Evolutionary conservation across 2,888 invertebrate species (phyloP).

Genomic region (Raillietiella orientalis): DNA sequence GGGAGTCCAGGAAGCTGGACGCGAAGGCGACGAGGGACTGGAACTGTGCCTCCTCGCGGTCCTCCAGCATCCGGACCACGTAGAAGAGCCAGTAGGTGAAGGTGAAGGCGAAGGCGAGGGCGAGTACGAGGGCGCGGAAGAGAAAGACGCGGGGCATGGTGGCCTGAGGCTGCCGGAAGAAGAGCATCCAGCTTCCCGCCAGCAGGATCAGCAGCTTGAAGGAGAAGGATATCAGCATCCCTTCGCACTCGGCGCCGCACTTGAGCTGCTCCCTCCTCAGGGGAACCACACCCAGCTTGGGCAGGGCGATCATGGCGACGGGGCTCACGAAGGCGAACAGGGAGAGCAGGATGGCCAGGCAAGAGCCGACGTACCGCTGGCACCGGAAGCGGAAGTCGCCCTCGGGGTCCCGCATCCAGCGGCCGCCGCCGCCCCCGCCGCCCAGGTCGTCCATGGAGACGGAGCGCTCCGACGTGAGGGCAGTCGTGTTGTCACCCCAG

Average conservation of each 20-base stretch:
- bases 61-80: conserved; percentile 35
- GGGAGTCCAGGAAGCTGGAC: conserved; percentile 63
- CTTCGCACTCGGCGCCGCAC: conserved; percentile 78
- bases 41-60: conserved; percentile 23
- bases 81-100: conserved; percentile 97
- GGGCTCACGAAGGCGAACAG: conserved; percentile 65
- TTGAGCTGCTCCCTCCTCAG: conserved; percentile 17
- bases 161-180: conserved; percentile 46
- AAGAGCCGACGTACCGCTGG: conserved; percentile 48
- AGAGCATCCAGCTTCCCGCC: conserved; percentile 73
- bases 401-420: conserved; percentile 6
- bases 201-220: conserved; percentile 65
- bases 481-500: conserved; percentile 96
- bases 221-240: conserved; percentile 56
- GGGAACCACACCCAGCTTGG: conserved; percentile 27
- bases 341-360: conserved; percentile 40
- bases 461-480: conserved; percentile 79
- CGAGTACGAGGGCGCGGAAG: conserved; percentile 56
- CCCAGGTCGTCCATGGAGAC: conserved; percentile 53
- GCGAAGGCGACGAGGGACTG: conserved; percentile 70
- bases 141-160: conserved; percentile 71
- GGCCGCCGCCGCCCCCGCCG: conserved; percentile 10
- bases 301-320: conserved; percentile 71
- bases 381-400: conserved; percentile 15
- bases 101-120: conserved; percentile 58